Conservation (phyloP, 2,888 invertebrate genomes). For the Eudasyphora cyanicolor region DNA sequence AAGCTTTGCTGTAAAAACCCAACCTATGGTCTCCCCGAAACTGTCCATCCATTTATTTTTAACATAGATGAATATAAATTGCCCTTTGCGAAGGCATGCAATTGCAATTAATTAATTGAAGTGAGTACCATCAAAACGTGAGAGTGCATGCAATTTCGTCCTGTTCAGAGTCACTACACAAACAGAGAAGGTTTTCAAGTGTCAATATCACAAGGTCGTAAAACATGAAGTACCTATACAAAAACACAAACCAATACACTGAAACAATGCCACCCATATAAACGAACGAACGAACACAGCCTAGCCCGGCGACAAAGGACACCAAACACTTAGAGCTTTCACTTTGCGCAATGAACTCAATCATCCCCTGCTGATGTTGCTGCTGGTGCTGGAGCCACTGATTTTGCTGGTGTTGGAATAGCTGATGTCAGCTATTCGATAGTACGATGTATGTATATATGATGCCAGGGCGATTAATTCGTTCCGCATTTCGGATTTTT, state of each 20-base stretch:
- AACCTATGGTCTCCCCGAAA: background rate
- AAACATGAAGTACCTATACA: background rate
- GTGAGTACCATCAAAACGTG: slow-evolving; percentile 48
- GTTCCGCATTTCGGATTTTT: slow-evolving; percentile 33
- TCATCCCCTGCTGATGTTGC: background rate
- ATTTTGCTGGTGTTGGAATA: background rate
- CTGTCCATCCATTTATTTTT: slow-evolving; percentile 7
- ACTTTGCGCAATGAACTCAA: slow-evolving; percentile 13
- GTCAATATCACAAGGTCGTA: slow-evolving; percentile 27
- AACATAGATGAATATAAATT: slow-evolving; percentile 48
- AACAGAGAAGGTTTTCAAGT: background rate
- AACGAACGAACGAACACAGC: background rate
- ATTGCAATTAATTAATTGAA: slow-evolving; percentile 60
- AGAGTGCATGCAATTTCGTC: slow-evolving; percentile 23
- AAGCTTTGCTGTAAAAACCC: too few species aligned
- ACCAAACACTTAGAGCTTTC: slow-evolving; percentile 8
- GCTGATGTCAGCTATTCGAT: too few species aligned
- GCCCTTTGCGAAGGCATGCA: slow-evolving; percentile 36
- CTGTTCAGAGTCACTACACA: slow-evolving; percentile 5
- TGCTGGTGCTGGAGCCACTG: background rate
- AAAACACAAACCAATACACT: background rate
- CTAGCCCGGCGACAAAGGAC: background rate
- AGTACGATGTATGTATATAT: background rate
- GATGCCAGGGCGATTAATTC: slow-evolving; percentile 41
- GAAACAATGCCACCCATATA: background rate